These are phyloP conservation scores for Standfussiana lucernea DNA, from an alignment of 2,888 invertebrate species.

Conservation along the genomic window DNA sequence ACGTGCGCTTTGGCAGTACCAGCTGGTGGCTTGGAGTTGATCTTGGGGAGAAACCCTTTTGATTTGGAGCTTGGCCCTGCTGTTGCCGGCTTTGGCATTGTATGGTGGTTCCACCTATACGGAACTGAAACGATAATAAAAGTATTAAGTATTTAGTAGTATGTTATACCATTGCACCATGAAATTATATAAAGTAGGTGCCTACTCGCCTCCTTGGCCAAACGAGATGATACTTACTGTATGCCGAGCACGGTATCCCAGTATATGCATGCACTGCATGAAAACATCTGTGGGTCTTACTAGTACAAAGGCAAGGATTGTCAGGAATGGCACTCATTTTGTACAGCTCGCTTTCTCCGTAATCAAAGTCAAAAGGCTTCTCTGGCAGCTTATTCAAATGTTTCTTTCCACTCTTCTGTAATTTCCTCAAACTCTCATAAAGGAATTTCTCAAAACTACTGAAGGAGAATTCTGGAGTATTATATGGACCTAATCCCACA, in stretches of 20 bases:
- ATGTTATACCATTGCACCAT: neutral
- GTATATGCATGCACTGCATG: slow-evolving; percentile 98
- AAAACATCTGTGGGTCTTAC: slow-evolving; percentile 96
- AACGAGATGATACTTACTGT: slow-evolving; percentile 92
- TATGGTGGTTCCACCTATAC: slow-evolving; percentile 94
- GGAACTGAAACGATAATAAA: slow-evolving; percentile 91
- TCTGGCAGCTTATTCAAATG: slow-evolving; percentile 92
- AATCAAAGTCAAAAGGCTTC: slow-evolving; percentile 88
- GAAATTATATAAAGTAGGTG: neutral
- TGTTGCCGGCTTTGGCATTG: slow-evolving; percentile 93
- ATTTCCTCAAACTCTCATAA: slow-evolving; percentile 95
- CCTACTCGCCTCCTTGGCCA: no score
- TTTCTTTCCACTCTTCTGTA: slow-evolving; percentile 93
- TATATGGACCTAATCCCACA: slow-evolving; percentile 92
- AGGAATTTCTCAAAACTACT: slow-evolving; percentile 96
- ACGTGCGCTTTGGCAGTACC: slow-evolving; percentile 89
- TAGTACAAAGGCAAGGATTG: slow-evolving; percentile 95
- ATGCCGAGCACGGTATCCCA: slow-evolving; percentile 96
- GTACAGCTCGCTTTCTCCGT: slow-evolving; percentile 90
- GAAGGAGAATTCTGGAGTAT: slow-evolving; percentile 92
- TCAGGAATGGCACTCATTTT: slow-evolving; percentile 92
- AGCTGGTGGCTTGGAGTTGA: slow-evolving; percentile 87
- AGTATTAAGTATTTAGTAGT: neutral
- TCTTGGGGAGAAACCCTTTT: slow-evolving; percentile 93
- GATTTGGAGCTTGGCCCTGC: slow-evolving; percentile 86